Conservation (phyloP, 2,797 vertebrate genomes). For the Phylloscopus collybita region DNA sequence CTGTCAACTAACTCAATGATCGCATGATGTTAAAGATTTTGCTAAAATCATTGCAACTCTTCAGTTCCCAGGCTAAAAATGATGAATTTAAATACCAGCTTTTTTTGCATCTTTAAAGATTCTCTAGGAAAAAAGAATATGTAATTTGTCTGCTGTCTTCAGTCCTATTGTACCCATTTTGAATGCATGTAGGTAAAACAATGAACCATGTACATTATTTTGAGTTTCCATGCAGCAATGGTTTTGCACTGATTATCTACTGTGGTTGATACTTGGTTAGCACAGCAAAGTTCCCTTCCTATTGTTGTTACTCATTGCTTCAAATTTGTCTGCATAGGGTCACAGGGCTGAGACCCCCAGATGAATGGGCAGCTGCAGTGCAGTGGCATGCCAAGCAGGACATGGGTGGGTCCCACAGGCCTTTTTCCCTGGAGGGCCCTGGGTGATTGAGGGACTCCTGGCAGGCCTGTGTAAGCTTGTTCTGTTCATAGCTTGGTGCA, state of each 20-base stretch:
- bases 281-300: background rate
- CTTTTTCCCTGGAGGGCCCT: background rate
- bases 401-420: fast-evolving
- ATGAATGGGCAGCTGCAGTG: no score
- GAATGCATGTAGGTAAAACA: background rate
- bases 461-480: background rate
- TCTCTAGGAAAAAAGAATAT: background rate
- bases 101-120: background rate
- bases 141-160: background rate
- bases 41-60: background rate
- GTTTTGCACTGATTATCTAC: background rate
- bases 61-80: background rate
- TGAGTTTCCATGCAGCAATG: background rate
- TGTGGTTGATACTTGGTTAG: background rate
- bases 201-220: background rate
- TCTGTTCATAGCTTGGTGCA: background rate
- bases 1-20: background rate
- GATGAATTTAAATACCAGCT: background rate
- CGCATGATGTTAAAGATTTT: background rate
- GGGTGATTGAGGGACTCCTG: fast-evolving
- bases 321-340: background rate
- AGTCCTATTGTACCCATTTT: background rate
- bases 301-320: background rate
- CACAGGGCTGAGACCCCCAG: background rate
- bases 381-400: background rate